These are phyloP conservation scores for Athalia cordata DNA, from an alignment of 2,888 invertebrate genomes.

Conservation along the genomic window DNA sequence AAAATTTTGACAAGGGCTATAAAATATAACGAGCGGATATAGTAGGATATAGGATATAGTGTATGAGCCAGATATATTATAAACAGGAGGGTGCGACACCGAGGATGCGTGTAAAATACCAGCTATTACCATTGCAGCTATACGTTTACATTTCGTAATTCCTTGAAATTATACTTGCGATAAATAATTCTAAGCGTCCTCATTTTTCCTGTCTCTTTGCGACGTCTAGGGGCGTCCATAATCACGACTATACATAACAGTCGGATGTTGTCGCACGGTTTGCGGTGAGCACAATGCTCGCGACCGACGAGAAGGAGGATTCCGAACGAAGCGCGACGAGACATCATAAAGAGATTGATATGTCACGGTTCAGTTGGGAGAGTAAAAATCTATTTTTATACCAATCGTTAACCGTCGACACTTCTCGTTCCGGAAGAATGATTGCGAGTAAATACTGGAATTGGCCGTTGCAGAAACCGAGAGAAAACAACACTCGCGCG, in stretches of 20 bases:
- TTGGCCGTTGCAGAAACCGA: too few relatives aligned
- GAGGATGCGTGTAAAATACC: not conserved
- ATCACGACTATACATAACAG: not conserved
- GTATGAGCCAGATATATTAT: conserved; percentile 19
- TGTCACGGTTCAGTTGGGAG: too few relatives aligned
- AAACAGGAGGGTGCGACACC: conserved; percentile 1
- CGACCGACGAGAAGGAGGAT: too few relatives aligned
- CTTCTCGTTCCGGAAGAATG: too few relatives aligned
- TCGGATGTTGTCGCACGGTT: too few relatives aligned
- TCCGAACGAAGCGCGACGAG: too few relatives aligned
- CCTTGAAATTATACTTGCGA: conserved; percentile 24
- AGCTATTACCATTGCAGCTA: conserved; percentile 5
- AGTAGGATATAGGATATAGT: not conserved
- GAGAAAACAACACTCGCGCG: too few relatives aligned
- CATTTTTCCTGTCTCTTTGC: conserved; percentile 2
- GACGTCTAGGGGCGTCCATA: conserved; percentile 3
- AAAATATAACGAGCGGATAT: not conserved
- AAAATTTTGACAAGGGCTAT: not conserved
- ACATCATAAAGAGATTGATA: too few relatives aligned
- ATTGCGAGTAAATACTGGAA: too few relatives aligned
- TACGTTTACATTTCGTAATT: not conserved
- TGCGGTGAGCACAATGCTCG: too few relatives aligned
- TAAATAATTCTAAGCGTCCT: conserved; percentile 7
- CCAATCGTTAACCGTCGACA: too few relatives aligned
- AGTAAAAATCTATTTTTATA: too few relatives aligned